Conservation (phyloP, 1,140 invertebrate species). For the Steinernema khuongi region DNA sequence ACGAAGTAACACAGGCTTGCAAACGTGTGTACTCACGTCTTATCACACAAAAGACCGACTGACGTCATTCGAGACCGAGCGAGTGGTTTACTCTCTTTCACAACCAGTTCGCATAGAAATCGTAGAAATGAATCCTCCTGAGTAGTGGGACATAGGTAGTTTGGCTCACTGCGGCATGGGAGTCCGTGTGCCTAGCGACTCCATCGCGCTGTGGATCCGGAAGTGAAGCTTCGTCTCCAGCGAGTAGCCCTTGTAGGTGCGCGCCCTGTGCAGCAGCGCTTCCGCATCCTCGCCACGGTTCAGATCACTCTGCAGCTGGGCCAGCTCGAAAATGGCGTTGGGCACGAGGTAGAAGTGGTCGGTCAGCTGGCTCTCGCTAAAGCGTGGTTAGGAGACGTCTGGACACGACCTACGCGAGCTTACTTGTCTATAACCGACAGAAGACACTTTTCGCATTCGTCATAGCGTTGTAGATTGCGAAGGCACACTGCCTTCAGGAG, state of each 20-base stretch:
- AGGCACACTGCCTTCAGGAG: constrained; percentile 78
- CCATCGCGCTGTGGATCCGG: constrained; percentile 74
- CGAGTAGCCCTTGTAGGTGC: constrained; percentile 73
- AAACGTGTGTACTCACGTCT: too few species aligned
- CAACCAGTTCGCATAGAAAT: too few species aligned
- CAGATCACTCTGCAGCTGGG: constrained; percentile 70
- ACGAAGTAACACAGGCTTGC: too few species aligned
- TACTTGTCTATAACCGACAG: constrained; percentile 65
- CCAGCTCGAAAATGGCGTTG: constrained; percentile 79
- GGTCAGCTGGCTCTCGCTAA: constrained; percentile 72
- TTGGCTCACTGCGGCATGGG: not conserved
- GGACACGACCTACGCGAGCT: too few species aligned
- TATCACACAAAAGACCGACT: too few species aligned
- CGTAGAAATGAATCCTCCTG: too few species aligned
- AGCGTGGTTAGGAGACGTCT: too few species aligned
- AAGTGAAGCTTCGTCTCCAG: constrained; percentile 86
- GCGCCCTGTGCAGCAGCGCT: constrained; percentile 71
- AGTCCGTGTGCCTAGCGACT: constrained; percentile 26
- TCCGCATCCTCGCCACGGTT: constrained; percentile 69
- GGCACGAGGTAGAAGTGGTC: constrained; percentile 79
- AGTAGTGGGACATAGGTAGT: not conserved
- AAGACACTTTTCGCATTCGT: constrained; percentile 74
- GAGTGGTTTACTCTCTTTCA: too few species aligned
- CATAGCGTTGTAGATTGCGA: constrained; percentile 68
- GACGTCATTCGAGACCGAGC: too few species aligned